phyloP scores from a whole-genome alignment of 2,113 vertebrate genomes.

The Daboia siamensis region DNA sequence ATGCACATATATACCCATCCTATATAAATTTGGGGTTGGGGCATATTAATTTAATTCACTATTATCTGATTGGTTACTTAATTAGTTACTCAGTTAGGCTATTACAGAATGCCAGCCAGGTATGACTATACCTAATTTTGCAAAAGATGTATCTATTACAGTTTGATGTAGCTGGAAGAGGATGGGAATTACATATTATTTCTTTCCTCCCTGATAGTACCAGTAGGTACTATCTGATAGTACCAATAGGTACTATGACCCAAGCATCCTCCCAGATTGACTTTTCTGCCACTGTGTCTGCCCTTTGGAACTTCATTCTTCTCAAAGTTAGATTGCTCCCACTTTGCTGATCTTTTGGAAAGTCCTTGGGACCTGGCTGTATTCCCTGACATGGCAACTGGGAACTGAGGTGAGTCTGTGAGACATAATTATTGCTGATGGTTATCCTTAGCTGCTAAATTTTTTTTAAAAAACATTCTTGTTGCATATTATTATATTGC shows the following conservation, averaged over 20 bases:
- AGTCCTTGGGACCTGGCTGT: not conserved
- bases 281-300: not conserved
- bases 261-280: not conserved
- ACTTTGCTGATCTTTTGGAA: not conserved
- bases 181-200: not conserved
- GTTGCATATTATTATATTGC: not conserved
- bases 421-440: not conserved
- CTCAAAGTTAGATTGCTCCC: not conserved
- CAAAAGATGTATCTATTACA: not conserved
- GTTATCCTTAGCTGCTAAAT: not conserved
- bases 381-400: not conserved
- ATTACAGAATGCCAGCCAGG: not conserved
- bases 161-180: not conserved
- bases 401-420: not conserved
- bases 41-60: not conserved
- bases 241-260: not conserved
- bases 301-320: not conserved
- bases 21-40: not conserved
- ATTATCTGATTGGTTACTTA: not conserved
- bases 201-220: not conserved
- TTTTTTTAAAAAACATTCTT: not conserved
- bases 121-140: not conserved
- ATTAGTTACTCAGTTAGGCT: not conserved
- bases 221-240: not conserved
- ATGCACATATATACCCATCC: not conserved